phyloP scores from a whole-genome alignment of 2,888 invertebrate genomes.

The Zaprionus obscuricornis region DNA sequence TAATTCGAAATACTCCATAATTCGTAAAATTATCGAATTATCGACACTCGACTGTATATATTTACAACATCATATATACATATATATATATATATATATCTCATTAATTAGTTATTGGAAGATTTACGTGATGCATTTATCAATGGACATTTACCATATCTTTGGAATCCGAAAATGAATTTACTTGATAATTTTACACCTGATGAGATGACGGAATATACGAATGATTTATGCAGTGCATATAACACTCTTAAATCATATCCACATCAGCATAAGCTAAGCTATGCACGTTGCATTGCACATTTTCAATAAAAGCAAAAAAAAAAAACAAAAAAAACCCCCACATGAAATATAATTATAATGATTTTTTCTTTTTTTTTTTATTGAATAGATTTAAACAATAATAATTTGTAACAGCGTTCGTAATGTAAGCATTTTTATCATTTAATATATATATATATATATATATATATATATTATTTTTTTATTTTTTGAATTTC shows the following conservation, averaged over 20 bases:
- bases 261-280: neutral
- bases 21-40: neutral
- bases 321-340: too few relatives aligned
- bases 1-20: neutral
- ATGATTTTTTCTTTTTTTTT: too few relatives aligned
- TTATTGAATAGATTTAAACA: too few relatives aligned
- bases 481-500: too few relatives aligned
- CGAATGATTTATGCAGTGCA: neutral
- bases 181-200: conserved; percentile 10
- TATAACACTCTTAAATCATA: conserved; percentile 12
- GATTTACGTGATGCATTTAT: conserved; percentile 32
- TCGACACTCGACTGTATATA: too few relatives aligned
- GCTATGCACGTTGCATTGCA: conserved; percentile 5
- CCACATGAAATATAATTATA: too few relatives aligned
- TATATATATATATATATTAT: too few relatives aligned
- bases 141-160: conserved; percentile 24
- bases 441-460: too few relatives aligned
- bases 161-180: conserved; percentile 47
- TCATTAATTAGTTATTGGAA: conserved; percentile 44
- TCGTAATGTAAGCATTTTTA: too few relatives aligned
- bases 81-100: neutral
- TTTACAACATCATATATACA: neutral
- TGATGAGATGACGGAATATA: conserved; percentile 5
- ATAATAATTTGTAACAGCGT: too few relatives aligned
- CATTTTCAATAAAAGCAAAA: conserved; percentile 30